Evolutionary conservation across 2,888 invertebrate species (phyloP), one percentile per base, ranked within the genome.

Genomic region (Microchrysa polita): DNA sequence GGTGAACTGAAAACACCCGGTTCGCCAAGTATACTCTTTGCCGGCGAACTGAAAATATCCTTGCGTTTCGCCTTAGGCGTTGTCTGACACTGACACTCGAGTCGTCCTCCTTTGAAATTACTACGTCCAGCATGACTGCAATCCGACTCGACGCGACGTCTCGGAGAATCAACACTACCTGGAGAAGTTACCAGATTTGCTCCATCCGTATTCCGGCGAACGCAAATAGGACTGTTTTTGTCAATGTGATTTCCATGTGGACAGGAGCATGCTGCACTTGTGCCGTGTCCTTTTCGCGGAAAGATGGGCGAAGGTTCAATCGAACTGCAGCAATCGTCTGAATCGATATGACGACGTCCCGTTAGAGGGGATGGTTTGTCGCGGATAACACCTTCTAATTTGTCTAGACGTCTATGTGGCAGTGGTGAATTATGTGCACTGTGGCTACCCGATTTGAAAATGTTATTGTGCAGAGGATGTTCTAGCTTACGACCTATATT

Each of bases 1-100:
- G 81, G 81, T 7, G 81, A 81, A 75, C 77, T 78, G 77, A 80
- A 80, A 40, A 78, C 79, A n/a, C 79, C 80, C 48, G 80, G 80
- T 75, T 81, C 81, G n/a, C 82, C 82, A 34, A 82, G 75, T 73
- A 74, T 75, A 77, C 76, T 78, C 77, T 76, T 79, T 40, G 76
- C 77, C 9, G 77, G 77, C 34, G 78, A 78, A 18, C 42, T 34
- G 48, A 75, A 72, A 12, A 75, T 9, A 16, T 76, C 74, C 59
- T 74, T 76, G 16, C 73, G 73, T 57, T 59, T 73, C 5, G 52
- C 48, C 61, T 74, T 76, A 12, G 72, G 63, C 10, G 74, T 72
- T 22, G 55, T 5, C 1, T n/a, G 27, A 34, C 53, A 53, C 9
- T 27, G 48, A 18, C 72, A 73, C 27, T 73, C 72, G 5, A 18